These are phyloP conservation scores for Mesorhabditis sp. DNA, from an alignment of 2,888 invertebrate genomes.

Conservation along the genomic window DNA sequence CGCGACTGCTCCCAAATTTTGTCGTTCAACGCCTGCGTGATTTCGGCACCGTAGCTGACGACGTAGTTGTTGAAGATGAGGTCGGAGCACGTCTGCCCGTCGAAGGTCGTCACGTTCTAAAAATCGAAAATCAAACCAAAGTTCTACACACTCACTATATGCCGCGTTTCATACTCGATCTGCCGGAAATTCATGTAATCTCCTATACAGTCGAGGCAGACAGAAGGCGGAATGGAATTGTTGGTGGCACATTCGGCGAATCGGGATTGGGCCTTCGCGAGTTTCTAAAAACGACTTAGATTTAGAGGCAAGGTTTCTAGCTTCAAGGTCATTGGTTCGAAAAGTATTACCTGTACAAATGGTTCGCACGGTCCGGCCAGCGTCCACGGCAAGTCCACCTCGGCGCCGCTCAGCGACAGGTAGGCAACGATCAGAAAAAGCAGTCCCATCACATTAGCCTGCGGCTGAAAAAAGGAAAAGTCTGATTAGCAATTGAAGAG, in stretches of 20 bases:
- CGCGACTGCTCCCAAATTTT: slow-evolving; percentile 51
- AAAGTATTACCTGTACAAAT: too few species aligned
- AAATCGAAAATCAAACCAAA: slow-evolving; percentile 7
- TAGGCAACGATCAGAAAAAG: too few species aligned
- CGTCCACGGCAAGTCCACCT: background rate
- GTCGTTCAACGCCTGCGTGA: slow-evolving; percentile 37
- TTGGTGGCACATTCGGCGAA: slow-evolving; percentile 51
- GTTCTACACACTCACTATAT: slow-evolving; percentile 29
- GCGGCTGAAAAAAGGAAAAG: too few species aligned
- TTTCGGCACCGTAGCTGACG: slow-evolving; percentile 48
- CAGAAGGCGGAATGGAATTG: slow-evolving; percentile 53
- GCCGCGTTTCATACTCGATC: slow-evolving; percentile 45
- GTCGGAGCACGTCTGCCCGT: slow-evolving; percentile 38
- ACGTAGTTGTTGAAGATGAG: slow-evolving; percentile 54
- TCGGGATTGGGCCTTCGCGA: slow-evolving; percentile 31
- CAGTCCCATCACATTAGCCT: too few species aligned
- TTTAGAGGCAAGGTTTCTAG: slow-evolving; percentile 6
- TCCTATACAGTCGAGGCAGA: slow-evolving; percentile 53
- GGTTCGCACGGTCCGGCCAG: too few species aligned
- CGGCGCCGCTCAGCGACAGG: background rate
- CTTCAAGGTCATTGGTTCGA: too few species aligned
- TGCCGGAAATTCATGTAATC: slow-evolving; percentile 50
- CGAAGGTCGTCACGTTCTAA: slow-evolving; percentile 26
- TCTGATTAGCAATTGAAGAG: too few species aligned
- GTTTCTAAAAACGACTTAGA: slow-evolving; percentile 27